These are phyloP conservation scores for Diplodus puntazzo DNA, from an alignment of 2,797 vertebrate genomes.

Conservation along the genomic window DNA sequence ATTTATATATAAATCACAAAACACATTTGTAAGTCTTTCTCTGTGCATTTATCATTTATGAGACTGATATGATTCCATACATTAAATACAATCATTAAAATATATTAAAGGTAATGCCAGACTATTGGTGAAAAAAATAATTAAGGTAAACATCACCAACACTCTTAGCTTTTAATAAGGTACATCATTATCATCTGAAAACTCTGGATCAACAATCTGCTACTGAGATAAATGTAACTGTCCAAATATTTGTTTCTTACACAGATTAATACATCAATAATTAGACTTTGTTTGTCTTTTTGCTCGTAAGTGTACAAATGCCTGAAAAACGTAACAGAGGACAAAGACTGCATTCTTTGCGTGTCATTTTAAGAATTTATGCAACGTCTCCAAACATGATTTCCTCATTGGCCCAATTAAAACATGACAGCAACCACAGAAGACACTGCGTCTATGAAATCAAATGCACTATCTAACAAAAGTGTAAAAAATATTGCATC, in stretches of 20 bases:
- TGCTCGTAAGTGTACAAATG: background rate
- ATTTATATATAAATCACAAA: no score
- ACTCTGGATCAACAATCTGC: no score
- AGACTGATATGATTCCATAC: no score
- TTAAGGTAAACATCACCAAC: background rate
- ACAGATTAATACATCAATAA: no score
- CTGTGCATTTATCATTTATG: no score
- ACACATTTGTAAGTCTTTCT: no score
- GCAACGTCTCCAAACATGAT: constrained; percentile 15
- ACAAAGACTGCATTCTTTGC: constrained; percentile 43
- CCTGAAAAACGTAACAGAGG: background rate
- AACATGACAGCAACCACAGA: background rate
- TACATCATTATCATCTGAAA: background rate
- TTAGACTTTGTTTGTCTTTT: no score
- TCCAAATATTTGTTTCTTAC: no score
- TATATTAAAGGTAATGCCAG: background rate
- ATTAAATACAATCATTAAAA: background rate
- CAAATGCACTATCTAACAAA: background rate
- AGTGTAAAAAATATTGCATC: background rate
- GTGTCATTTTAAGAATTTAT: constrained; percentile 61
- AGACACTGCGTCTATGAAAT: background rate
- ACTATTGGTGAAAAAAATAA: no score
- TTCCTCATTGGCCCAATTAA: background rate
- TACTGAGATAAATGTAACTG: background rate
- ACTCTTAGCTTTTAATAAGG: background rate